Evolutionary conservation across 1,140 invertebrate species (phyloP).

Genomic region (Drosophila triauraria): DNA sequence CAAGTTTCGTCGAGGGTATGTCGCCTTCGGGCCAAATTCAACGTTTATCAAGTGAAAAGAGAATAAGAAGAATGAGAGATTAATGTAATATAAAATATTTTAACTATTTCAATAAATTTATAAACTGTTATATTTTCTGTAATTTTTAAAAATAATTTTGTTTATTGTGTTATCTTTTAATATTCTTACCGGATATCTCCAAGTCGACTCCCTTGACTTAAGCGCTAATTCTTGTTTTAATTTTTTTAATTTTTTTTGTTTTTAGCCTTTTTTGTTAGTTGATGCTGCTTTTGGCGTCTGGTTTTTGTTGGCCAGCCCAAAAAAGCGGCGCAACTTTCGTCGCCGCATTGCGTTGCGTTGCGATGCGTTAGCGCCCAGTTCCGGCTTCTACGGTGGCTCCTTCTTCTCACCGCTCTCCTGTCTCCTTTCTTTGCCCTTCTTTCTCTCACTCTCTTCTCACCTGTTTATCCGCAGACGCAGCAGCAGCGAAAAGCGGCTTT

Average conservation of each 20-base stretch:
- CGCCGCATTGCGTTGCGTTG: slow-evolving; percentile 54
- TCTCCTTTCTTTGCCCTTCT: slow-evolving; percentile 3
- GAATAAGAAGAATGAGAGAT: too few relatives aligned
- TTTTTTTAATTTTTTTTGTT: slow-evolving; percentile 11
- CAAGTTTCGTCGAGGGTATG: neutral
- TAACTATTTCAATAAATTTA: neutral
- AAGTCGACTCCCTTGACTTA: neutral
- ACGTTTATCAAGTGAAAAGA: too few relatives aligned
- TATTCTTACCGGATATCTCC: neutral
- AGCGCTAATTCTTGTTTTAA: slow-evolving; percentile 6
- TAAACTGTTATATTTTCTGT: neutral
- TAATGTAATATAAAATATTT: too few relatives aligned
- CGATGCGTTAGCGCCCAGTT: slow-evolving; percentile 64
- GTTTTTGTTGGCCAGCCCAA: slow-evolving; percentile 74
- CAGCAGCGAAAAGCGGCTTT: slow-evolving; percentile 68
- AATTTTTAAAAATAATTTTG: neutral
- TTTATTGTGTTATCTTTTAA: too few relatives aligned
- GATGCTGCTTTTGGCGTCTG: slow-evolving; percentile 31
- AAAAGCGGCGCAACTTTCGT: slow-evolving; percentile 78
- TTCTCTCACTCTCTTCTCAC: neutral
- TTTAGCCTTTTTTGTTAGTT: slow-evolving; percentile 7
- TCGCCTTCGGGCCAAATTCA: too few relatives aligned
- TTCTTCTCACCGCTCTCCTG: neutral
- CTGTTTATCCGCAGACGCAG: slow-evolving; percentile 43
- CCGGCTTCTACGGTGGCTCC: slow-evolving; percentile 68